phyloP scores from a whole-genome alignment of 2,888 invertebrate genomes.

The Ornithoptera priamus region DNA sequence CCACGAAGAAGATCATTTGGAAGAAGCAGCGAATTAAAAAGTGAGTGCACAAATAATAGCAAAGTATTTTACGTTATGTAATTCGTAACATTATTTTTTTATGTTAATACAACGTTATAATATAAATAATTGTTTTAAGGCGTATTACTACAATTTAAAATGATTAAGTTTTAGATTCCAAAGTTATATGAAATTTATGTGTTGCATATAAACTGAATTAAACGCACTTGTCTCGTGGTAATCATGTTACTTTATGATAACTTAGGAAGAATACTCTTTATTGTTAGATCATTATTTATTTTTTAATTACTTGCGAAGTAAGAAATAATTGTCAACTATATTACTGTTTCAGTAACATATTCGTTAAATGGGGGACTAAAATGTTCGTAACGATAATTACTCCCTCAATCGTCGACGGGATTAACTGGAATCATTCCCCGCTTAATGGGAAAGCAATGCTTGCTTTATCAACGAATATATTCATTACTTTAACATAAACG shows the following conservation, averaged over 20 bases:
- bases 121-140: not conserved
- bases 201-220: too few species aligned
- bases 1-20: constrained; percentile 78
- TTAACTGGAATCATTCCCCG: constrained; percentile 41
- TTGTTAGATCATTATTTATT: not conserved
- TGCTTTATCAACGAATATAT: constrained; percentile 28
- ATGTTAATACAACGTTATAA: not conserved
- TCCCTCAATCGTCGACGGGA: constrained; percentile 38
- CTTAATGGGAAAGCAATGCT: constrained; percentile 44
- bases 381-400: constrained; percentile 23
- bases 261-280: not conserved
- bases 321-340: not conserved
- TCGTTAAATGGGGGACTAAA: constrained; percentile 12
- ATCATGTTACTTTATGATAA: not conserved
- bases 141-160: not conserved
- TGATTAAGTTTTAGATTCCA: not conserved
- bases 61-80: not conserved
- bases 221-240: not conserved
- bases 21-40: constrained; percentile 72
- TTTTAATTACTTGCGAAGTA: not conserved
- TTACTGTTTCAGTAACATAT: constrained; percentile 2
- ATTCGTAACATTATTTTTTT: not conserved
- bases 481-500: constrained; percentile 8
- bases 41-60: constrained; percentile 54
- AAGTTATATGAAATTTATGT: too few species aligned